Conservation (phyloP, 2,888 invertebrate species). For the Pecten maximus region DNA sequence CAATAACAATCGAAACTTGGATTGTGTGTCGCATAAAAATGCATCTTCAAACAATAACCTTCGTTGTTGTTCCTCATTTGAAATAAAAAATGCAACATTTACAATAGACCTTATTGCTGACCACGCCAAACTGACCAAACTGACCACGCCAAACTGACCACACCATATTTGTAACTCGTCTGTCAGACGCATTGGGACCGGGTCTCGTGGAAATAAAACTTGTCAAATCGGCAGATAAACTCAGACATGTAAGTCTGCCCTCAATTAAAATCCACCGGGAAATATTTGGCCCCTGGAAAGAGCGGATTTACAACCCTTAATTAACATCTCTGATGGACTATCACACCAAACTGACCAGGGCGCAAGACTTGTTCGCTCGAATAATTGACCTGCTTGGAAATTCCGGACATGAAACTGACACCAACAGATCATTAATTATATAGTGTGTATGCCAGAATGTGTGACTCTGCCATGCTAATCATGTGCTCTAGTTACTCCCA, state of each 20-base stretch:
- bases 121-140: too few relatives aligned
- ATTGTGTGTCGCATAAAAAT: too few relatives aligned
- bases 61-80: too few relatives aligned
- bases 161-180: neutral
- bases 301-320: neutral
- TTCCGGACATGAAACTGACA: neutral
- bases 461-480: neutral
- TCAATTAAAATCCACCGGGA: neutral
- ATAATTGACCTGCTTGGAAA: constrained; percentile 15
- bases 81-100: too few relatives aligned
- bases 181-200: neutral
- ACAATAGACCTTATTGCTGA: too few relatives aligned
- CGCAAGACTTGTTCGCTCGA: neutral
- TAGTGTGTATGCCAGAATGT: neutral
- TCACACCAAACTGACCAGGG: neutral
- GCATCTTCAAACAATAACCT: too few relatives aligned
- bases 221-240: constrained; percentile 20
- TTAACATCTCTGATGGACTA: neutral
- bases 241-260: neutral
- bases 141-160: neutral
- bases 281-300: neutral
- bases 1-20: too few relatives aligned
- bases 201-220: neutral
- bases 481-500: neutral
- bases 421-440: neutral